Evolutionary conservation across 2,797 vertebrate species (phyloP).

Genomic region (Psittacula derbiana): DNA sequence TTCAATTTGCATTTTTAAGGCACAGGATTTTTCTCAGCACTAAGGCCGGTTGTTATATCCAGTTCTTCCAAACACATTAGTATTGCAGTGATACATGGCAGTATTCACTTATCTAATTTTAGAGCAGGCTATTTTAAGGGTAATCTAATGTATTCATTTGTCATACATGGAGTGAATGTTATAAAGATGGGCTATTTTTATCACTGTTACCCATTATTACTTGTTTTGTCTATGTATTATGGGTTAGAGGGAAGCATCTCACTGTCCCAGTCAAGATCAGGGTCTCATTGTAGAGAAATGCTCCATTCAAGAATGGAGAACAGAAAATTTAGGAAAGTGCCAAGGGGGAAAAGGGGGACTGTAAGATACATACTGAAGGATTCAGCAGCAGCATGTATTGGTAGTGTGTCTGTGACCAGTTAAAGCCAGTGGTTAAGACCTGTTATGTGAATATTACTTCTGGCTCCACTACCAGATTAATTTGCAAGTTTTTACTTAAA

Average conservation of each 20-base stretch:
- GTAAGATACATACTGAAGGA: not conserved
- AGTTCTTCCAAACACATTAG: conserved; percentile 1
- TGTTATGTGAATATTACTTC: not conserved
- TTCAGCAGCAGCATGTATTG: not conserved
- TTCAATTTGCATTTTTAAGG: conserved; percentile 32
- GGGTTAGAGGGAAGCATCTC: not conserved
- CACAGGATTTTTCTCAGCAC: not conserved
- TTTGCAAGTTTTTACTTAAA: not conserved
- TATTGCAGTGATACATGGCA: not conserved
- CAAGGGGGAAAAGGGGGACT: not conserved
- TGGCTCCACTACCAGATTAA: not conserved
- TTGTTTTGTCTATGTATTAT: not conserved
- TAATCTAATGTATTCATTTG: conserved; percentile 12
- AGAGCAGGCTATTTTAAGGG: conserved; percentile 29
- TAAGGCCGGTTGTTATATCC: not conserved
- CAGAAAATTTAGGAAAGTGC: not conserved
- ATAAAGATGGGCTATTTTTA: not conserved
- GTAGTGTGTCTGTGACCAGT: not conserved
- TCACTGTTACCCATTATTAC: not conserved
- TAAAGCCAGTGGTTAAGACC: not conserved
- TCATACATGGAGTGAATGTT: not conserved
- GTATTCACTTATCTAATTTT: conserved; percentile 11
- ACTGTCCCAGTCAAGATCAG: not conserved
- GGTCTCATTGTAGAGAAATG: not conserved
- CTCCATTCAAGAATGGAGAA: not conserved